Percentiles rank a stretch among this genome's conserved stretches.
Evolutionary conservation across 2,797 vertebrate species (phyloP).

Genomic region (Tolypeutes matacus): DNA sequence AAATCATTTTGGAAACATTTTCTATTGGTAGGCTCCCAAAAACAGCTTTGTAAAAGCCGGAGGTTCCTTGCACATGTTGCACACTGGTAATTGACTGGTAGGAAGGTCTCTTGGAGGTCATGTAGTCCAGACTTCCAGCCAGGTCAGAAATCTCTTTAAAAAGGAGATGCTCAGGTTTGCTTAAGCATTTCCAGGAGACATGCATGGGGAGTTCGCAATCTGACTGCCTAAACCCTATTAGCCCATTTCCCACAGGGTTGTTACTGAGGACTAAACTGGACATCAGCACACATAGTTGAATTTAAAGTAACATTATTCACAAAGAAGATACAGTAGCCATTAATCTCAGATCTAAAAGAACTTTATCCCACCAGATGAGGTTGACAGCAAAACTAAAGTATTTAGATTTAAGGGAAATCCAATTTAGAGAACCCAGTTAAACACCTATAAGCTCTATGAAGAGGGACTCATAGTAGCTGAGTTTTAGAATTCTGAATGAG

Average conservation of each 20-base stretch:
- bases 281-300: not conserved
- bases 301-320: constrained; percentile 28
- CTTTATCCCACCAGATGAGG: not conserved
- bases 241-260: not conserved
- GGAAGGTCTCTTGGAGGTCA: constrained; percentile 36
- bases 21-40: constrained; percentile 1
- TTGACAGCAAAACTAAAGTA: not conserved
- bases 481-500: constrained; percentile 46
- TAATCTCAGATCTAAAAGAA: constrained; percentile 22
- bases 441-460: not conserved
- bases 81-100: not conserved
- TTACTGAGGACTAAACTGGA: not conserved
- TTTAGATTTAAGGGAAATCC: constrained; percentile 43
- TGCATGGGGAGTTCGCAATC: not conserved
- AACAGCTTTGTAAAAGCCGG: not conserved
- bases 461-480: not conserved
- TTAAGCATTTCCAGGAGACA: not conserved
- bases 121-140: not conserved
- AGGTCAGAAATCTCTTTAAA: not conserved
- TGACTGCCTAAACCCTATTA: not conserved
- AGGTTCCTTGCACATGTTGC: not conserved
- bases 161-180: not conserved
- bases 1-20: constrained; percentile 53
- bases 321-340: not conserved
- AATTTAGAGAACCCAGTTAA: not conserved